Conservation (phyloP, 2,797 vertebrate species). For the Chaetophractus vellerosus region DNA sequence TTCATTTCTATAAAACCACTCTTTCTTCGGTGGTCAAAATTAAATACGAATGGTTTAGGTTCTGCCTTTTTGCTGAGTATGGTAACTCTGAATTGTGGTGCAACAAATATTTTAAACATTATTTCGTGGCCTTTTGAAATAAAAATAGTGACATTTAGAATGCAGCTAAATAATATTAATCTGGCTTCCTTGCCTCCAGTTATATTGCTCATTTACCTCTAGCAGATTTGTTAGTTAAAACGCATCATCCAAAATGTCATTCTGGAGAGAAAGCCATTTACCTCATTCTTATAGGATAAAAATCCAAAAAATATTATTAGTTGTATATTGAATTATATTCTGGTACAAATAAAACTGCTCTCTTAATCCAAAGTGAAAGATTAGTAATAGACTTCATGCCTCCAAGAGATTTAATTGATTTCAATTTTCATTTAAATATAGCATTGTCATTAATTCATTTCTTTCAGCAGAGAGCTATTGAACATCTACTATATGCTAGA, state of each 20-base stretch:
- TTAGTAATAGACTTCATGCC: not conserved
- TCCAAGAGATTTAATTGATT: not conserved
- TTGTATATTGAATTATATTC: not conserved
- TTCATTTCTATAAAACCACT: not conserved
- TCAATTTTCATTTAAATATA: constrained; percentile 43
- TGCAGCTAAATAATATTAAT: constrained; percentile 67
- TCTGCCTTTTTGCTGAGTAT: constrained; percentile 38
- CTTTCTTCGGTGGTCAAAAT: constrained; percentile 23
- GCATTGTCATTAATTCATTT: not conserved
- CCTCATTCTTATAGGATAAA: constrained; percentile 35
- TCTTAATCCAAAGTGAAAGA: not conserved
- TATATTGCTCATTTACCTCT: constrained; percentile 65
- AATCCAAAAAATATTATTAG: not conserved
- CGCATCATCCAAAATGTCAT: constrained; percentile 71
- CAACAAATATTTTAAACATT: constrained; percentile 72
- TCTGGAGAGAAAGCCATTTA: not conserved
- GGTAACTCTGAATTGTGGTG: not conserved
- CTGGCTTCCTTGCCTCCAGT: constrained; percentile 58
- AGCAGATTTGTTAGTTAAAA: constrained; percentile 57
- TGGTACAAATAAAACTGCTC: not conserved
- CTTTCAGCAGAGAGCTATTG: constrained; percentile 5
- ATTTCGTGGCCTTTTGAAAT: constrained; percentile 73
- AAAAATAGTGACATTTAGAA: constrained; percentile 81
- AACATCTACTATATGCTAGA: not conserved
- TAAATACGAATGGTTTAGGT: not conserved